Percentiles rank a stretch among this genome's conserved stretches.
Conservation (phyloP, 1,140 invertebrate genomes). For the Zaprionus taronus region DNA sequence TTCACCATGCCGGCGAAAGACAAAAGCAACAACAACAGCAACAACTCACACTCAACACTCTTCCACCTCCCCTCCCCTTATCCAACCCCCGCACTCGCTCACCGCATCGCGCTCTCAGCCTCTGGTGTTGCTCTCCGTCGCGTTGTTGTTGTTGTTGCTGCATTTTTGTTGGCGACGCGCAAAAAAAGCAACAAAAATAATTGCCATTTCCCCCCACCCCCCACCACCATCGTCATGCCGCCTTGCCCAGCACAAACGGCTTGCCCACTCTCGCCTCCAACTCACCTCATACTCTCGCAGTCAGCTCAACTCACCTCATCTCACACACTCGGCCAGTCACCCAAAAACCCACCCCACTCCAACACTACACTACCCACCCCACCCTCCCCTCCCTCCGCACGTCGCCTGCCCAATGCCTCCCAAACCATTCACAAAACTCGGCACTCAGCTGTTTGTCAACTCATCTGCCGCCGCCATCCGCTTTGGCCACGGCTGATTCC, state of each 20-base stretch:
- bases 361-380: background rate
- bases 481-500: conserved; percentile 61
- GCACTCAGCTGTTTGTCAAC: conserved; percentile 83
- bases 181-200: conserved; percentile 80
- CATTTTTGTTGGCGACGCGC: conserved; percentile 55
- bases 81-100: conserved; percentile 9
- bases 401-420: conserved; percentile 31
- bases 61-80: background rate
- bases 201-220: conserved; percentile 49
- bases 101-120: conserved; percentile 17
- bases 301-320: conserved; percentile 8
- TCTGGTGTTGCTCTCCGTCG: conserved; percentile 21
- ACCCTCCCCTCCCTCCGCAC: background rate
- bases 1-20: conserved; percentile 79
- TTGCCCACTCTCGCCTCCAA: conserved; percentile 18
- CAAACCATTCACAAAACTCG: conserved; percentile 78
- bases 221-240: background rate
- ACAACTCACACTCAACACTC: conserved; percentile 24
- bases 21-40: conserved; percentile 68
- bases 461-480: conserved; percentile 78
- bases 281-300: conserved; percentile 22
- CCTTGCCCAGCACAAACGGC: conserved; percentile 1
- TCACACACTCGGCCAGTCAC: conserved; percentile 11
- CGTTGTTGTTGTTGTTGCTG: conserved; percentile 39
- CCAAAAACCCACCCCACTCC: background rate